phyloP scores from a whole-genome alignment of 2,888 invertebrate genomes.

The Drosophila infuscata region DNA sequence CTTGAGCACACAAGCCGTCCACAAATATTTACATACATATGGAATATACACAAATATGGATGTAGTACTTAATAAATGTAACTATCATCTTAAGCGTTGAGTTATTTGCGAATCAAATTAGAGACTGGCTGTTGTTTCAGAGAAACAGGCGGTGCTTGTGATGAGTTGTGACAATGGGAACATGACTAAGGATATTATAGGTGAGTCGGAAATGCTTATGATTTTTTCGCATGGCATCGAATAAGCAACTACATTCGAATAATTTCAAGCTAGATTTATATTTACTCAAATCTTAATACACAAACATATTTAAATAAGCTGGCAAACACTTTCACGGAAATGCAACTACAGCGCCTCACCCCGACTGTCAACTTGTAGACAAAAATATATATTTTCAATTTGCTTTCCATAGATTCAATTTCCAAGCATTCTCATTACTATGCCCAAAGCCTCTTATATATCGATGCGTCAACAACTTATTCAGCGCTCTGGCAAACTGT shows the following conservation, averaged over 20 bases:
- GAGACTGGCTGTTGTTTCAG: background rate
- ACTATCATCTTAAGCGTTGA: background rate
- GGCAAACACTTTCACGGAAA: background rate
- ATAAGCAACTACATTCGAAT: background rate
- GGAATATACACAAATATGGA: background rate
- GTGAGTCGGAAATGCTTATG: background rate
- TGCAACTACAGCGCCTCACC: background rate
- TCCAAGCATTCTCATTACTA: background rate
- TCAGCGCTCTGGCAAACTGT: constrained; percentile 12
- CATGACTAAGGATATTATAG: background rate
- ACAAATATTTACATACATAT: background rate
- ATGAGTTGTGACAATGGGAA: background rate
- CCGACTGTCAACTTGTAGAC: background rate
- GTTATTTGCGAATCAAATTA: background rate
- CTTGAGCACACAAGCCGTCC: background rate
- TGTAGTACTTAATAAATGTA: background rate
- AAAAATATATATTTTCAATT: background rate
- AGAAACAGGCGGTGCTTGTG: background rate
- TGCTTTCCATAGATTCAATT: background rate
- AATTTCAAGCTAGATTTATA: background rate
- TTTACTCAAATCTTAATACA: background rate
- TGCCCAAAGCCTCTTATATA: background rate
- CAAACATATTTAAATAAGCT: background rate
- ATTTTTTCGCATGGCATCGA: background rate
- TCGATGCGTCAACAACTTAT: constrained; percentile 30